These are phyloP conservation scores for Eristalinus aeneus DNA, from an alignment of 2,888 invertebrate genomes.

Conservation along the genomic window DNA sequence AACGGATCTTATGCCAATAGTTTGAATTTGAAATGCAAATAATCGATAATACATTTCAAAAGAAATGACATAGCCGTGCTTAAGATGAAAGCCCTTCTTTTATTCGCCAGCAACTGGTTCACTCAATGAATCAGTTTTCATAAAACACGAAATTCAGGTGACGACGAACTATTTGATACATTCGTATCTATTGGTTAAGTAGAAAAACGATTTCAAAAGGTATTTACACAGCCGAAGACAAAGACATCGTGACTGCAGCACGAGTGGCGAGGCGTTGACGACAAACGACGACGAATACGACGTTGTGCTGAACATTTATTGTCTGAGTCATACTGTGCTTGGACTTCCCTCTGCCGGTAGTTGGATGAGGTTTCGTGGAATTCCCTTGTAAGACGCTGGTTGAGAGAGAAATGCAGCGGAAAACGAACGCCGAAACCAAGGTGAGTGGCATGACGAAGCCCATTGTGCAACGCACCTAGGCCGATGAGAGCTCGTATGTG, in stretches of 20 bases:
- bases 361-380: constrained; percentile 47
- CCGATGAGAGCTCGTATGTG: not conserved
- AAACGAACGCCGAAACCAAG: constrained; percentile 20
- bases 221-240: constrained; percentile 41
- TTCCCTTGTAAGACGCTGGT: constrained; percentile 9
- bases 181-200: constrained; percentile 21
- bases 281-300: not conserved
- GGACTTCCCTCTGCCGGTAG: constrained; percentile 54
- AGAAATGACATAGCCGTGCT: constrained; percentile 27
- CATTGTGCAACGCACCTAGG: not conserved
- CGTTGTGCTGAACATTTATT: constrained; percentile 13
- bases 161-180: not conserved
- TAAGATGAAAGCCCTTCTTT: not conserved
- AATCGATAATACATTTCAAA: constrained; percentile 34
- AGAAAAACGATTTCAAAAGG: constrained; percentile 32
- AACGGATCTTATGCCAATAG: not conserved
- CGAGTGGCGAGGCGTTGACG: constrained; percentile 2
- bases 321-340: constrained; percentile 34
- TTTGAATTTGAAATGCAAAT: constrained; percentile 10
- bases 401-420: constrained; percentile 21
- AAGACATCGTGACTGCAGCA: constrained; percentile 47
- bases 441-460: constrained; percentile 12
- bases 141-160: not conserved
- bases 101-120: not conserved
- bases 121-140: not conserved